Percentiles rank a stretch among this genome's conserved stretches.
Evolutionary conservation across 2,113 vertebrate species (phyloP).

Genomic region (Melanocharis versteri): DNA sequence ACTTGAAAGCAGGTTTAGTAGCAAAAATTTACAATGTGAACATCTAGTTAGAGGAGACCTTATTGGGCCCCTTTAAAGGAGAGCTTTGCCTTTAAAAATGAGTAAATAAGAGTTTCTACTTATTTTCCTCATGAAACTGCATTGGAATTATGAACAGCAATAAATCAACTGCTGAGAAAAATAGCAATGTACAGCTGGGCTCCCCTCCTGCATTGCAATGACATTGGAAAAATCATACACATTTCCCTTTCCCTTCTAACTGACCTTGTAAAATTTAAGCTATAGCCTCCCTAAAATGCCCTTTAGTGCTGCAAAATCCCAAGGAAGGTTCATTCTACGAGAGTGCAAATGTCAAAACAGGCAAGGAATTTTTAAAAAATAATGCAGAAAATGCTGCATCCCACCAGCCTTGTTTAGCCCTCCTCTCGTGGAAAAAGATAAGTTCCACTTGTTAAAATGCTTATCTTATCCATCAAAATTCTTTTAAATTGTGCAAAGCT

Average conservation of each 20-base stretch:
- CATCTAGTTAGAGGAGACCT: neutral
- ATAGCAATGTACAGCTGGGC: neutral
- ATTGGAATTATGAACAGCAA: neutral
- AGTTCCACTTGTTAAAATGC: neutral
- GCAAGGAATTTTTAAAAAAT: neutral
- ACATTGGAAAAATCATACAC: neutral
- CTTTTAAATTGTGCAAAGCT: neutral
- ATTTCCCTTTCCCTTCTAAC: slow-evolving; percentile 15
- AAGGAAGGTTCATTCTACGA: neutral
- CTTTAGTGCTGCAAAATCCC: neutral
- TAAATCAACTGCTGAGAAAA: slow-evolving; percentile 14
- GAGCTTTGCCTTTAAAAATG: neutral
- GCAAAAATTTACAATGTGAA: slow-evolving; percentile 37
- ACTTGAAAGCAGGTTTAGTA: slow-evolving; percentile 5
- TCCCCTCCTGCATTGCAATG: neutral
- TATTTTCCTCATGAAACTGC: neutral
- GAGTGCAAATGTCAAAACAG: neutral
- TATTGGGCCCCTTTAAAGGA: neutral
- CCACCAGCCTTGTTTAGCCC: neutral
- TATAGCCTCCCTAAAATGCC: neutral
- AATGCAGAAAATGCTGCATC: neutral
- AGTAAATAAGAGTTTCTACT: neutral
- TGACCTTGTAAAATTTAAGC: neutral
- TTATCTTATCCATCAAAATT: neutral
- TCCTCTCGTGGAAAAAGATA: neutral